A percentile compares a stretch with the other conserved stretches of the same genome.
These are phyloP conservation scores for Microcebus lehilahytsara DNA, from an alignment of 2,113 vertebrate species.

Conservation along the genomic window DNA sequence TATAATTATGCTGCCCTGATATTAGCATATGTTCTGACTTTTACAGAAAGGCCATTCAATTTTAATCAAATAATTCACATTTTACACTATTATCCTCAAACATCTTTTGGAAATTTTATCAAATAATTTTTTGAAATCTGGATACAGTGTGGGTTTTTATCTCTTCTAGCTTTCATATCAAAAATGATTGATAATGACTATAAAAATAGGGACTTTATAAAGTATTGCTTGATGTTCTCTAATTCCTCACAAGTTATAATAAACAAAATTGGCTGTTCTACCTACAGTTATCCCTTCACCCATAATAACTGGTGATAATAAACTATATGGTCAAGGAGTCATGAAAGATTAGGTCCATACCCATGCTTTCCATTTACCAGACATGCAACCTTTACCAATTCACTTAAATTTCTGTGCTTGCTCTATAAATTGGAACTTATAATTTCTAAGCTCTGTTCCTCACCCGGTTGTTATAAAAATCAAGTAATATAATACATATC, in stretches of 20 bases:
- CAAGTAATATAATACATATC: neutral
- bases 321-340: neutral
- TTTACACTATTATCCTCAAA: neutral
- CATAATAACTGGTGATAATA: neutral
- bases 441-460: neutral
- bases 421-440: neutral
- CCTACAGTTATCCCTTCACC: neutral
- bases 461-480: neutral
- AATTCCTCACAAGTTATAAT: neutral
- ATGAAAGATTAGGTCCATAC: neutral
- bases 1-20: neutral
- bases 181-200: neutral
- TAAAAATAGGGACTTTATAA: neutral
- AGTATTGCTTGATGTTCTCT: neutral
- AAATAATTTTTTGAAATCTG: neutral
- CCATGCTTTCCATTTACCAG: neutral
- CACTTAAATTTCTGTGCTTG: neutral
- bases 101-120: neutral
- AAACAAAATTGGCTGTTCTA: neutral
- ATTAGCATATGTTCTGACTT: neutral
- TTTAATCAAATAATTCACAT: slow-evolving; percentile 8
- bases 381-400: neutral
- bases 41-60: neutral
- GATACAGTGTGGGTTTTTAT: neutral
- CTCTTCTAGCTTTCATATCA: neutral